Evolutionary conservation across 2,888 invertebrate genomes (phyloP).

Genomic region (Oligia strigilis): DNA sequence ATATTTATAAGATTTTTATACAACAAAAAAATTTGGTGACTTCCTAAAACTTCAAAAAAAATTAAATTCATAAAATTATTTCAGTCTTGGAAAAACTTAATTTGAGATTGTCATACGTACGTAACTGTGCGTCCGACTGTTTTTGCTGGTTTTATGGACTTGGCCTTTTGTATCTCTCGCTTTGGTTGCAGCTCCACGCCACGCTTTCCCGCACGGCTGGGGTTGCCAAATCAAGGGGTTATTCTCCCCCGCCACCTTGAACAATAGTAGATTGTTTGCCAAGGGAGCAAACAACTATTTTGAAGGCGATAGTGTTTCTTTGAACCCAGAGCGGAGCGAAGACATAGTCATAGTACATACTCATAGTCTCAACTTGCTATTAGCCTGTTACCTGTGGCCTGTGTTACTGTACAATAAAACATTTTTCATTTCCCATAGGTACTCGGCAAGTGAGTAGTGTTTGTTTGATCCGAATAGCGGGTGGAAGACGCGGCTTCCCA

Average conservation of each 20-base stretch:
- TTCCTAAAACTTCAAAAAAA: not conserved
- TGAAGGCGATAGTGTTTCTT: no score
- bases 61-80: not conserved
- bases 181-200: not conserved
- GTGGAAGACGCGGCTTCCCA: no score
- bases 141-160: not conserved
- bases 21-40: not conserved
- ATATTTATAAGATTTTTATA: not conserved
- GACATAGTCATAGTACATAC: not conserved
- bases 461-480: no score
- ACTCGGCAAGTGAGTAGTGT: no score
- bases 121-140: not conserved
- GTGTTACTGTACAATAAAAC: no score
- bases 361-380: not conserved
- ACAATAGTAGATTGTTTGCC: constrained; percentile 5
- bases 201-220: constrained; percentile 30
- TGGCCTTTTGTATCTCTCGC: not conserved
- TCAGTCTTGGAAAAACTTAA: not conserved
- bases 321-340: no score
- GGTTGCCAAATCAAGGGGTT: constrained; percentile 39
- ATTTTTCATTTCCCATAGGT: no score
- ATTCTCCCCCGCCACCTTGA: constrained; percentile 1
- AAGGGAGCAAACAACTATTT: no score
- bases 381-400: not conserved
- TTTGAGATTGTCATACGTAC: not conserved